A percentile compares a stretch with the other conserved stretches of the same genome.
phyloP scores from a whole-genome alignment of 2,888 invertebrate genomes.

The Leptinotarsa haldemani region DNA sequence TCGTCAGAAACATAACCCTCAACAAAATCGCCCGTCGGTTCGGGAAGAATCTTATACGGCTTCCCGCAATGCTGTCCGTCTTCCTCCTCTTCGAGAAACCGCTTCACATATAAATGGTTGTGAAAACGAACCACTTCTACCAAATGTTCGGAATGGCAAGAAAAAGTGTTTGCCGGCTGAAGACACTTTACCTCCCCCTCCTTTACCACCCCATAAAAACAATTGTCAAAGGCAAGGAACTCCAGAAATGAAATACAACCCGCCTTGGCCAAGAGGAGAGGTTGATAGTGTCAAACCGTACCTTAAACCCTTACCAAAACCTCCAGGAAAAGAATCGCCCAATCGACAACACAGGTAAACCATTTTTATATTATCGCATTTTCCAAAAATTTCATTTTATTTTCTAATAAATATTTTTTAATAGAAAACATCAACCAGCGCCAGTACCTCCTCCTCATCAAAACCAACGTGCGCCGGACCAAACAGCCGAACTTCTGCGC shows the following conservation, averaged over 20 bases:
- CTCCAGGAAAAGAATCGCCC: slow-evolving; percentile 67
- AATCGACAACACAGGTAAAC: slow-evolving; percentile 57
- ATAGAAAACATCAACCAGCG: slow-evolving; percentile 54
- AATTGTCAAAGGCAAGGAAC: slow-evolving; percentile 49
- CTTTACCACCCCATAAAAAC: slow-evolving; percentile 71
- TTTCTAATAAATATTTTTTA: not conserved
- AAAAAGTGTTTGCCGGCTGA: slow-evolving; percentile 65
- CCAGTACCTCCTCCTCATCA: slow-evolving; percentile 56
- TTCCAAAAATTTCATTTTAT: not conserved
- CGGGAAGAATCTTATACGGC: slow-evolving; percentile 60
- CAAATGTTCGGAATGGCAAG: slow-evolving; percentile 56
- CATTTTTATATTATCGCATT: not conserved
- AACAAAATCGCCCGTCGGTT: slow-evolving; percentile 52
- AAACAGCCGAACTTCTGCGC: slow-evolving; percentile 58
- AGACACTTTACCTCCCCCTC: slow-evolving; percentile 71
- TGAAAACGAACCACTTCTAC: slow-evolving; percentile 72
- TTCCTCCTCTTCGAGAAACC: slow-evolving; percentile 71
- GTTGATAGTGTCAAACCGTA: slow-evolving; percentile 65
- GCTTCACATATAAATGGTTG: slow-evolving; percentile 66
- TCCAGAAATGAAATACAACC: slow-evolving; percentile 67
- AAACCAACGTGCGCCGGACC: slow-evolving; percentile 56
- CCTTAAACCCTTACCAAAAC: slow-evolving; percentile 71
- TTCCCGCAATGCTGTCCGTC: slow-evolving; percentile 65
- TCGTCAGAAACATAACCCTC: slow-evolving; percentile 67
- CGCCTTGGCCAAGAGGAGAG: slow-evolving; percentile 72